Conservation (phyloP, 2,113 vertebrate genomes). For the Corythornis madagascariensis region DNA sequence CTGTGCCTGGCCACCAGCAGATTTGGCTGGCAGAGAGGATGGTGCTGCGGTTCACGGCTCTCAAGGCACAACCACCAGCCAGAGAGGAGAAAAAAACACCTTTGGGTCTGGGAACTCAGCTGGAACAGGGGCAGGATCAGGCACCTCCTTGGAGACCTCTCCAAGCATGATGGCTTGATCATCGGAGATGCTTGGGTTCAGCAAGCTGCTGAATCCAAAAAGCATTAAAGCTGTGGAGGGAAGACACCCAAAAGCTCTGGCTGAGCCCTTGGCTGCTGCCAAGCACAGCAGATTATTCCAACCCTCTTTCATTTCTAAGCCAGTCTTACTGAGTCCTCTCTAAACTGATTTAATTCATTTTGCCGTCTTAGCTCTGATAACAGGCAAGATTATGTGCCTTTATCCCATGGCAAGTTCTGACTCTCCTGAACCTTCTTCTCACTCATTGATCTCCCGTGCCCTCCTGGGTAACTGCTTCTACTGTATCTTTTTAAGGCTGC, state of each 20-base stretch:
- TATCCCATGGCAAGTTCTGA: not conserved
- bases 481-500: not conserved
- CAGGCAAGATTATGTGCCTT: not conserved
- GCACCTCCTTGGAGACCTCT: not conserved
- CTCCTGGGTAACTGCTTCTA: not conserved
- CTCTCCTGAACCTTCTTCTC: not conserved
- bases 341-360: not conserved
- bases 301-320: not conserved
- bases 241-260: not conserved
- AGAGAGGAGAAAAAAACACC: not conserved
- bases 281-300: rapidly evolving
- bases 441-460: not conserved
- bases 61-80: not conserved
- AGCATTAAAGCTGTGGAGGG: not conserved
- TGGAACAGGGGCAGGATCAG: rapidly evolving
- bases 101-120: not conserved
- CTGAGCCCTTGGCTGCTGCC: not conserved
- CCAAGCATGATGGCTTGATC: rapidly evolving
- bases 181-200: not conserved
- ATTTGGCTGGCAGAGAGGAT: not conserved
- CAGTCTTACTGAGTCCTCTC: not conserved
- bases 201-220: not conserved
- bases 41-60: rapidly evolving
- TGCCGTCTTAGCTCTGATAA: not conserved
- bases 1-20: rapidly evolving